phyloP scores from a whole-genome alignment of 2,888 invertebrate genomes.

The Cheilosia vernalis region DNA sequence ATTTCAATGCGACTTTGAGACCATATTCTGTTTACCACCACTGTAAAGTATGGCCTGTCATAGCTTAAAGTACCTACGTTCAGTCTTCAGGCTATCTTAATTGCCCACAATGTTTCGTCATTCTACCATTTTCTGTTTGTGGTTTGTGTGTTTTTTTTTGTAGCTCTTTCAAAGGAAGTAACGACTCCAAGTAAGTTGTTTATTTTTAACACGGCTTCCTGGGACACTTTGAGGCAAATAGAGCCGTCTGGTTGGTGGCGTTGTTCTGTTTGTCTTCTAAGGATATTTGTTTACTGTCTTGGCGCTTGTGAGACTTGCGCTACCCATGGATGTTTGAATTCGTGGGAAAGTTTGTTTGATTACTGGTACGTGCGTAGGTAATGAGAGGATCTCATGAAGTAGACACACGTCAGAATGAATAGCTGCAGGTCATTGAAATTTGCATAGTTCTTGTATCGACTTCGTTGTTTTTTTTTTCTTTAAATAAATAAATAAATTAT shows the following conservation, averaged over 20 bases:
- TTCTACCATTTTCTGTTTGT: too few species aligned
- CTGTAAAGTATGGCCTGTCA: neutral
- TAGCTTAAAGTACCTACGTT: neutral
- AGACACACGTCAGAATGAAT: too few species aligned
- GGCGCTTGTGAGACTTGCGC: neutral
- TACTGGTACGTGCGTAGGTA: neutral
- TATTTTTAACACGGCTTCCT: neutral
- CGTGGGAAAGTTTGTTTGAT: neutral
- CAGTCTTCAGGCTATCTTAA: too few species aligned
- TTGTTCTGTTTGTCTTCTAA: conserved; percentile 10
- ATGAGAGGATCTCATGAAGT: neutral
- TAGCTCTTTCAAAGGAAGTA: neutral
- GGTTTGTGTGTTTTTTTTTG: neutral
- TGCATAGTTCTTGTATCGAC: too few species aligned
- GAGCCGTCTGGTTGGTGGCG: neutral
- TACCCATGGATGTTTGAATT: neutral
- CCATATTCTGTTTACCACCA: neutral
- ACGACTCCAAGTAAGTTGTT: neutral
- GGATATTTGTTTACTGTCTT: conserved; percentile 6
- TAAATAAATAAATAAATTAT: too few species aligned
- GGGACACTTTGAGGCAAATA: neutral
- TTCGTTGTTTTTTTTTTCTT: too few species aligned
- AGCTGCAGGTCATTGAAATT: too few species aligned
- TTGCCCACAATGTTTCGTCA: too few species aligned
- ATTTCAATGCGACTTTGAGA: neutral